Percentiles rank a stretch among this genome's conserved stretches.
phyloP scores from a whole-genome alignment of 2,113 vertebrate genomes.

The Cryptotis parvus region DNA sequence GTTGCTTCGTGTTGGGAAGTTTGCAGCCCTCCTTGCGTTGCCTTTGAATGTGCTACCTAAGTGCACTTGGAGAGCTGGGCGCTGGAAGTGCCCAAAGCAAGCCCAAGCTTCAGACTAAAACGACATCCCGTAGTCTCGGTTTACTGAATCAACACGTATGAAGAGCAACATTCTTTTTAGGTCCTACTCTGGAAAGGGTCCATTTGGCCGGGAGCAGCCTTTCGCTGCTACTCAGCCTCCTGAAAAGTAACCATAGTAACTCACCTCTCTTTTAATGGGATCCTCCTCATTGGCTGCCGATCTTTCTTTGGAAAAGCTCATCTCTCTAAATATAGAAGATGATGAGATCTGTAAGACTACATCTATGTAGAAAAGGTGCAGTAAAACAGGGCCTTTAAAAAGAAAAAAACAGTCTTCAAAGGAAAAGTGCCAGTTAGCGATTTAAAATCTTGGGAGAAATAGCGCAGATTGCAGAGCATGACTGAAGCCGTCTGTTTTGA shows the following conservation, averaged over 20 bases:
- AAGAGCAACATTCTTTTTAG: slow-evolving; percentile 52
- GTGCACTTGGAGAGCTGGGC: neutral
- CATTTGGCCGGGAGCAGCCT: slow-evolving; percentile 53
- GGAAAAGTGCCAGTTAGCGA: slow-evolving; percentile 23
- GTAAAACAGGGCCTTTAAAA: slow-evolving; percentile 57
- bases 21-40: slow-evolving; percentile 52
- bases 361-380: slow-evolving; percentile 73
- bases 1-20: slow-evolving; percentile 62
- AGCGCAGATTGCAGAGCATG: neutral
- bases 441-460: slow-evolving; percentile 57
- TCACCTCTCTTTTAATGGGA: slow-evolving; percentile 80
- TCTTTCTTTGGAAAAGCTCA: slow-evolving; percentile 83
- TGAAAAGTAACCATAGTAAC: slow-evolving; percentile 84
- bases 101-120: neutral
- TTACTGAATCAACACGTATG: slow-evolving; percentile 46
- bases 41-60: slow-evolving; percentile 17
- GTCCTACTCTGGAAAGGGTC: slow-evolving; percentile 33
- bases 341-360: slow-evolving; percentile 80
- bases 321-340: slow-evolving; percentile 85
- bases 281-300: slow-evolving; percentile 76
- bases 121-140: neutral
- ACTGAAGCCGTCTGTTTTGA: slow-evolving; percentile 33
- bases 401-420: slow-evolving; percentile 61
- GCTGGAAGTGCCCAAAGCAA: neutral
- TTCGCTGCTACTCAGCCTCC: slow-evolving; percentile 70